These are phyloP conservation scores for Gouania willdenowi DNA, from an alignment of 2,797 vertebrate genomes.

Conservation along the genomic window DNA sequence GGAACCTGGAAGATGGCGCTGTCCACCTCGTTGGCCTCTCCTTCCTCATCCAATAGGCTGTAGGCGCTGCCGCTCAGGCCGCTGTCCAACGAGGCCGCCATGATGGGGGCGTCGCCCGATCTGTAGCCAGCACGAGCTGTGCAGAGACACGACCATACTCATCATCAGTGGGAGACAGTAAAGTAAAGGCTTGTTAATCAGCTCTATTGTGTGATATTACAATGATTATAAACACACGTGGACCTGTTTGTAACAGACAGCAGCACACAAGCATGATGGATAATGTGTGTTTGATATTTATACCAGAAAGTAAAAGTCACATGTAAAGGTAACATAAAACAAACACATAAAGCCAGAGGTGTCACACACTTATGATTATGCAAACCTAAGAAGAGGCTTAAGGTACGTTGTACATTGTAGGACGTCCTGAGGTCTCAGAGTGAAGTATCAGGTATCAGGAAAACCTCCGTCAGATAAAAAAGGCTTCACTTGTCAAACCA, in stretches of 20 bases:
- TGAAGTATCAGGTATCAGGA: no score
- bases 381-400: slow-evolving; percentile 53
- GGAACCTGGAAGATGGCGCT: slow-evolving; percentile 91
- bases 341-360: slow-evolving; percentile 32
- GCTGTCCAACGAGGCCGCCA: slow-evolving; percentile 89
- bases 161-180: slow-evolving; percentile 31
- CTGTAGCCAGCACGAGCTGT: slow-evolving; percentile 86
- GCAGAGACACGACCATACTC: slow-evolving; percentile 62
- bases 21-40: slow-evolving; percentile 84
- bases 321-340: slow-evolving; percentile 40
- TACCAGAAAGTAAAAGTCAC: slow-evolving; percentile 36
- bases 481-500: no score
- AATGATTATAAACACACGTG: slow-evolving; percentile 31
- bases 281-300: slow-evolving; percentile 11
- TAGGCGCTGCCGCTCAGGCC: slow-evolving; percentile 91
- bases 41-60: slow-evolving; percentile 88
- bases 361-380: slow-evolving; percentile 56
- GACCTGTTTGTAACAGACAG: slow-evolving; percentile 2
- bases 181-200: slow-evolving; percentile 18
- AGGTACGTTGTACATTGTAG: no score
- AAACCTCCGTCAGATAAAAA: no score
- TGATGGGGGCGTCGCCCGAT: slow-evolving; percentile 85
- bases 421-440: no score
- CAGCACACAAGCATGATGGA: slow-evolving; percentile 41
- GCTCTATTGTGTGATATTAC: no score